These are phyloP conservation scores for Dolichoris vasculosae DNA, from an alignment of 1,140 invertebrate genomes.

Conservation along the genomic window DNA sequence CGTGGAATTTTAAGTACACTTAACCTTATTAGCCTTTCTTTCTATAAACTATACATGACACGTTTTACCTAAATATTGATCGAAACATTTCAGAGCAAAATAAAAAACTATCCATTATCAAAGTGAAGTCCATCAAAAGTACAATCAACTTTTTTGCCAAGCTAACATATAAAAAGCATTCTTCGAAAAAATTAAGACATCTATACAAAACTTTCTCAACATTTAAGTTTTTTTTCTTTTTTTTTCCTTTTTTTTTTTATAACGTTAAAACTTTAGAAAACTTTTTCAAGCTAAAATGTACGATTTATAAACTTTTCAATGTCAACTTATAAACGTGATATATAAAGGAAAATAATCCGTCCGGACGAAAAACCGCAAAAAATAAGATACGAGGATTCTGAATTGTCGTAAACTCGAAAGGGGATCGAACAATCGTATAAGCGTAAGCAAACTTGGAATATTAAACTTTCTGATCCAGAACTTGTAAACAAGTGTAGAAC, in stretches of 20 bases:
- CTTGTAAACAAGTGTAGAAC: conserved; percentile 4
- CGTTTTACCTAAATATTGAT: neutral
- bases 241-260: neutral
- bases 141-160: neutral
- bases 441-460: neutral
- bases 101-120: neutral
- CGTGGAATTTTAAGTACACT: neutral
- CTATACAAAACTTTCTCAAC: neutral
- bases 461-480: neutral
- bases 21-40: conserved; percentile 8
- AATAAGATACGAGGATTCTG: neutral
- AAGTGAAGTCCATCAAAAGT: neutral
- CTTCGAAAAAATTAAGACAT: neutral
- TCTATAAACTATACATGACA: neutral
- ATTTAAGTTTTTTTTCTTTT: conserved; percentile 5
- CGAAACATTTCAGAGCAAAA: neutral
- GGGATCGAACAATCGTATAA: conserved; percentile 20
- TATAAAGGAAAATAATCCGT: conserved; percentile 1
- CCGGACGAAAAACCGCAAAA: neutral
- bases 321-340: neutral
- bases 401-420: neutral
- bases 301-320: conserved; percentile 15
- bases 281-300: neutral
- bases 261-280: neutral
- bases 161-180: neutral